These are phyloP conservation scores for Galeruca laticollis DNA, from an alignment of 2,888 invertebrate genomes.

Conservation along the genomic window DNA sequence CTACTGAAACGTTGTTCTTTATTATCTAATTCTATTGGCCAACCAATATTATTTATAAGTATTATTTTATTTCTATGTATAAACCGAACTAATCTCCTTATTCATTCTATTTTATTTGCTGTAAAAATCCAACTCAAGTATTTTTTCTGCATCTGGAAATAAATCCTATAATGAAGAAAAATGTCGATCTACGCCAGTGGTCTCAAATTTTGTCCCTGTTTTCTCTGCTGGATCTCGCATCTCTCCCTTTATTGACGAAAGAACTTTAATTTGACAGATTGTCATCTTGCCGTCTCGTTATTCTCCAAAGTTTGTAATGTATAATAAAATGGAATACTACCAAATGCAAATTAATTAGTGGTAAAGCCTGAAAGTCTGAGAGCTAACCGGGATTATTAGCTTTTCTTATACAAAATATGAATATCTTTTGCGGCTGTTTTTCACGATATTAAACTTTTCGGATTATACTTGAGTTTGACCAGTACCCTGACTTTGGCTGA, in stretches of 20 bases:
- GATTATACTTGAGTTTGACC: slow-evolving; percentile 29
- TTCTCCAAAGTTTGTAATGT: slow-evolving; percentile 51
- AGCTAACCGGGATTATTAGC: slow-evolving; percentile 33
- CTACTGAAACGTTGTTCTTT: too few relatives aligned
- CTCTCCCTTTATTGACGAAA: slow-evolving; percentile 55
- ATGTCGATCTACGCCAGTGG: slow-evolving; percentile 25
- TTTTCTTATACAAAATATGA: slow-evolving; percentile 28
- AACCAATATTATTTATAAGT: too few relatives aligned
- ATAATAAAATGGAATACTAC: slow-evolving; percentile 50
- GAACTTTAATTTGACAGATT: slow-evolving; percentile 60
- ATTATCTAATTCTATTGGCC: too few relatives aligned
- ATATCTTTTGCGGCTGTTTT: slow-evolving; percentile 43
- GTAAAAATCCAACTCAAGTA: too few relatives aligned
- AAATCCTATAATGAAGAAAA: neutral
- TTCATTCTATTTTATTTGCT: too few relatives aligned
- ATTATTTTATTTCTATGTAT: too few relatives aligned
- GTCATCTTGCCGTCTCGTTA: slow-evolving; percentile 55
- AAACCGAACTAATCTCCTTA: too few relatives aligned
- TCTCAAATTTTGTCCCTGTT: slow-evolving; percentile 22
- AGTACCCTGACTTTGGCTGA: slow-evolving; percentile 11
- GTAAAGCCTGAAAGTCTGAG: slow-evolving; percentile 34
- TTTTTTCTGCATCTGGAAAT: too few relatives aligned
- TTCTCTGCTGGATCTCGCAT: slow-evolving; percentile 28
- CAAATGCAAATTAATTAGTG: slow-evolving; percentile 50
- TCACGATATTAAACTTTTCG: slow-evolving; percentile 36